phyloP scores from a whole-genome alignment of 2,797 vertebrate species.

The Sparidentex hasta region DNA sequence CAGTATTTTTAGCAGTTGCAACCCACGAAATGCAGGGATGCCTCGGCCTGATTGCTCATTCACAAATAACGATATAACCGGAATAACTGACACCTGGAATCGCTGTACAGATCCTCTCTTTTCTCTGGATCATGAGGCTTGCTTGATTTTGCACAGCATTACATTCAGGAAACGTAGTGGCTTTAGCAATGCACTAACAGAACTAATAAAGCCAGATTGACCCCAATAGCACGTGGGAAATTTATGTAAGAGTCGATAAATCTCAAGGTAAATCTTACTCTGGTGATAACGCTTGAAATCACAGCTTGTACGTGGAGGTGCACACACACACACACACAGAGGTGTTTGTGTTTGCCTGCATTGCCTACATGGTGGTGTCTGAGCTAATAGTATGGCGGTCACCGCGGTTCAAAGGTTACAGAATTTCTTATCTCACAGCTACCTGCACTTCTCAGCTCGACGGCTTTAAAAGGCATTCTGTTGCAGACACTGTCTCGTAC shows the following conservation, averaged over 20 bases:
- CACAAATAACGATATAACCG: conserved; percentile 16
- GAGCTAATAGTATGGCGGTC: neutral
- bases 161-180: neutral
- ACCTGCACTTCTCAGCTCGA: neutral
- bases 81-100: neutral
- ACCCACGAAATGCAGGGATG: conserved; percentile 4
- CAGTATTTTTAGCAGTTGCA: conserved; percentile 41
- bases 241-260: conserved; percentile 28
- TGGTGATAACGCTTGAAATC: neutral
- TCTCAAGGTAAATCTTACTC: conserved; percentile 4
- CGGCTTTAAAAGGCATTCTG: conserved; percentile 21
- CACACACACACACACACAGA: neutral
- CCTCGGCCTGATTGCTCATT: conserved; percentile 9
- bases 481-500: neutral
- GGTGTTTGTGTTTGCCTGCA: conserved; percentile 17
- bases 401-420: conserved; percentile 44
- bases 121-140: neutral
- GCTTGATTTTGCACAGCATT: neutral
- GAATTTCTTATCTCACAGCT: conserved; percentile 27
- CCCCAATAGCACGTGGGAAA: conserved; percentile 17
- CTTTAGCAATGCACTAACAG: conserved; percentile 32
- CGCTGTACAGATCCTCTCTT: neutral
- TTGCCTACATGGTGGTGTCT: neutral
- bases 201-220: conserved; percentile 25
- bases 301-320: neutral